Conservation (phyloP, 2,797 vertebrate species). For the Salmo trutta region DNA sequence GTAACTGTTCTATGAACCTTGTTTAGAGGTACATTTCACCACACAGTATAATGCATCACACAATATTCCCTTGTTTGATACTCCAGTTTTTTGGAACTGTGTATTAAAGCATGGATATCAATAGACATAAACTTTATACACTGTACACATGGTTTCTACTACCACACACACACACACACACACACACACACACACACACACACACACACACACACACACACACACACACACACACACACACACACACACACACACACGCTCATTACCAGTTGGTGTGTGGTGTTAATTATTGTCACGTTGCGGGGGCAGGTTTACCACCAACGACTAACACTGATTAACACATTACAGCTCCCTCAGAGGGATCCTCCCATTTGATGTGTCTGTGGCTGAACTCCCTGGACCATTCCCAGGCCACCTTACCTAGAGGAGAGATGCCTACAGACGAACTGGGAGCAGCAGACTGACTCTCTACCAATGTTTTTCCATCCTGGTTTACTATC, state of each 20-base stretch:
- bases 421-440: neutral
- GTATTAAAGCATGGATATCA: constrained; percentile 51
- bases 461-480: no score
- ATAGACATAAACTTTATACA: neutral
- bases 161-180: neutral
- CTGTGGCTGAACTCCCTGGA: neutral
- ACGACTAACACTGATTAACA: constrained; percentile 76
- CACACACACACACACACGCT: constrained; percentile 11
- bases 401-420: neutral
- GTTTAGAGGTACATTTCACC: constrained; percentile 79
- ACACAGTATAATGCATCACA: constrained; percentile 79
- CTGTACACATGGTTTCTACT: neutral
- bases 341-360: constrained; percentile 36
- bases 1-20: constrained; percentile 87
- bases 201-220: neutral
- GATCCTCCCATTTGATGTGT: neutral
- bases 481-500: no score
- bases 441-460: no score
- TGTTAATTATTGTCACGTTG: constrained; percentile 77
- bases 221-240: constrained; percentile 7
- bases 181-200: constrained; percentile 2
- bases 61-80: constrained; percentile 81
- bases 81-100: constrained; percentile 78
- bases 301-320: constrained; percentile 57
- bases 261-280: constrained; percentile 57